Base-by-base conservation (phyloP, 2,888 invertebrate genomes). In the Scotopteryx bipunctaria region DNA sequence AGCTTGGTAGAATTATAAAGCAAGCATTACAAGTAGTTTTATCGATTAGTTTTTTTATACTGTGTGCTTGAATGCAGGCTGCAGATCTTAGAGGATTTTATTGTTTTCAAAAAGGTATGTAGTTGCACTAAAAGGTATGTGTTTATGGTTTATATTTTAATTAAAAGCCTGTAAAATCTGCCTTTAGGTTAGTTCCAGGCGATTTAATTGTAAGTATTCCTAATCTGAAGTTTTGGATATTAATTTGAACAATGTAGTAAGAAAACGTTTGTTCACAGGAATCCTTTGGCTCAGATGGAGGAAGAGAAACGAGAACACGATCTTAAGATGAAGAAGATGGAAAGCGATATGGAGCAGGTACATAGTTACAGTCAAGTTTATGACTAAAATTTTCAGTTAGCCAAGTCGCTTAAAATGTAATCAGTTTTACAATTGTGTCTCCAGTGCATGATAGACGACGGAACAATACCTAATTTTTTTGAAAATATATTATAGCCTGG, bases 211-310 rank as follows among this genome's bases (percentile, higher is more conserved):
- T 6, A 6, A 23, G 1, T 6, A 8, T 23, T 6, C n/a, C n/a
- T 5, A 21, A 19, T 19, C 19, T 5, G 4, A 23, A 27, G 11
- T 11, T 4, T 40, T 5, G 3, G 3, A 17, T n/a, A 2, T 23
- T 16, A 5, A 14, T 16, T 14, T 14, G 9, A 25, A 49, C n/a
- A 37, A 23, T 49, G 13, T 48, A 46, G 38, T 57, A 49, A 64
- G 37, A 14, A 23, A 11, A 5, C 8, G 48, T 61, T 54, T 55
- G 60, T 85, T 83, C 78, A 11, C 88, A 97, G 97, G 94, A 99
- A 99, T 91, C 99, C 99, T 36, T 91, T 99, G 78, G 97, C 98
- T 48, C 98, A 98, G 86, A 97, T 99, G 95, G 99, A 99, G 81
- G 98, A 99, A 80, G 99, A 99, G 81, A 98, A 98, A 82, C 94